phyloP scores from a whole-genome alignment of 2,888 invertebrate genomes.

The Salpingus planirostris region DNA sequence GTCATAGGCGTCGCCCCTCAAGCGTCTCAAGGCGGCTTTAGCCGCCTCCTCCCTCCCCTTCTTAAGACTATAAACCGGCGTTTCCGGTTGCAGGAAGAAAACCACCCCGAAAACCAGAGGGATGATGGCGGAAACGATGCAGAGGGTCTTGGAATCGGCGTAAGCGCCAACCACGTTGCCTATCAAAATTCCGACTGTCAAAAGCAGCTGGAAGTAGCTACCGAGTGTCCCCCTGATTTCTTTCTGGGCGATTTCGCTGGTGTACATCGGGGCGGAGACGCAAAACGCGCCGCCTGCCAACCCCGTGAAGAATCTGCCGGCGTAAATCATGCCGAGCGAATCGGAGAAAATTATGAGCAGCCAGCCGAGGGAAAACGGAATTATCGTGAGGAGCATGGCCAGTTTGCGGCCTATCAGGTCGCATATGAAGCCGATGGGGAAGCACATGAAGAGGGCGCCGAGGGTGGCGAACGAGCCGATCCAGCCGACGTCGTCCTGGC shows the following conservation, averaged over 20 bases:
- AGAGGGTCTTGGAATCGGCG: conserved; percentile 49
- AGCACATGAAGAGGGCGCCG: conserved; percentile 9
- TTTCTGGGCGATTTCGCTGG: conserved; percentile 74
- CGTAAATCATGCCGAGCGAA: conserved; percentile 6
- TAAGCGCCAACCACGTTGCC: conserved; percentile 60
- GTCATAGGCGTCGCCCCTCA: conserved; percentile 67
- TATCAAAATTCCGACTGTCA: conserved; percentile 74
- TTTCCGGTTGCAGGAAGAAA: conserved; percentile 82
- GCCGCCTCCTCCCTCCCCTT: conserved; percentile 60
- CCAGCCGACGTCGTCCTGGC: conserved; percentile 53
- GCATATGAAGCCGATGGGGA: conserved; percentile 11
- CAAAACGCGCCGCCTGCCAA: conserved; percentile 9
- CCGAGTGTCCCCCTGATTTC: conserved; percentile 77
- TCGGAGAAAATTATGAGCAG: conserved; percentile 10
- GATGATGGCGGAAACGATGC: conserved; percentile 55
- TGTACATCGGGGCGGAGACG: conserved; percentile 10
- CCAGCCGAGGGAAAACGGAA: conserved; percentile 11
- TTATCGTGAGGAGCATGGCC: conserved; percentile 9
- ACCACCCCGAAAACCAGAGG: conserved; percentile 61
- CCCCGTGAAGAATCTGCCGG: conserved; percentile 10
- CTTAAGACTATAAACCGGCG: conserved; percentile 63
- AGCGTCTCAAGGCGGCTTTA: conserved; percentile 54
- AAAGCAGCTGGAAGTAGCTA: conserved; percentile 77
- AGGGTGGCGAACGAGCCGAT: conserved; percentile 10
- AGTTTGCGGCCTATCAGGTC: conserved; percentile 9